phyloP scores from a whole-genome alignment of 1,140 invertebrate genomes.

The Coelopa frigida region DNA sequence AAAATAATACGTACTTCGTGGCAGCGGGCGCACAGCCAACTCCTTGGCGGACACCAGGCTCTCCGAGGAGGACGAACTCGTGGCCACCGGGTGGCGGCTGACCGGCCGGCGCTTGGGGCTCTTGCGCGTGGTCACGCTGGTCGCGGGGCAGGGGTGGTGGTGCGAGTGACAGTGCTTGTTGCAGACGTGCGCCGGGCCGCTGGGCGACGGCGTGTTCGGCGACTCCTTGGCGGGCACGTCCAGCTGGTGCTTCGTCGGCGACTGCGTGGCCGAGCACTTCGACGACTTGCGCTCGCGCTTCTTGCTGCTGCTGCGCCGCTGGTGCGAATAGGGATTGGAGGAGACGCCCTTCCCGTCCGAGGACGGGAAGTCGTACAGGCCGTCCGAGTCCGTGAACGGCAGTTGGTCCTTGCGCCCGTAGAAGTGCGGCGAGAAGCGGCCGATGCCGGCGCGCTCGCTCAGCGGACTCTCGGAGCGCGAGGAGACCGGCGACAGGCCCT shows the following conservation, averaged over 20 bases:
- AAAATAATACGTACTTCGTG: conserved; percentile 11
- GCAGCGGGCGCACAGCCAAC: conserved; percentile 11
- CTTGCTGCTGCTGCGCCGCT: conserved; percentile 50
- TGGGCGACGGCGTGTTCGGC: conserved; percentile 47
- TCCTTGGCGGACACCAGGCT: conserved; percentile 45
- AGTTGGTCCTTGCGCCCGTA: conserved; percentile 55
- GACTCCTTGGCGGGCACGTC: conserved; percentile 23
- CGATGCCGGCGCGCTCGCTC: conserved; percentile 59
- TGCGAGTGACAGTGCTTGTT: conserved; percentile 39
- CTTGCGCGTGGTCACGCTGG: conserved; percentile 37
- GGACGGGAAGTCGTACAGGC: conserved; percentile 67
- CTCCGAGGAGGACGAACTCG: conserved; percentile 49
- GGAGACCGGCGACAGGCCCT: conserved; percentile 61
- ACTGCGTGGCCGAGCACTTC: conserved; percentile 24
- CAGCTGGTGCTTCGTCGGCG: conserved; percentile 32
- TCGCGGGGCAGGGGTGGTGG: conserved; percentile 22
- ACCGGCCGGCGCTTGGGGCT: conserved; percentile 48
- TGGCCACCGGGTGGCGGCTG: conserved; percentile 42
- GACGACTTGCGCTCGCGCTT: conserved; percentile 47
- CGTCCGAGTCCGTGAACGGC: conserved; percentile 67
- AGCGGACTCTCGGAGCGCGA: conserved; percentile 68
- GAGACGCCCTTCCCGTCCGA: conserved; percentile 53
- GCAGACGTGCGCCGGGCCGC: conserved; percentile 46
- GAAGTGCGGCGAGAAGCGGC: conserved; percentile 60
- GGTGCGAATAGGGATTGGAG: conserved; percentile 23